Conservation (phyloP, 2,113 vertebrate genomes). For the Micromys minutus region DNA sequence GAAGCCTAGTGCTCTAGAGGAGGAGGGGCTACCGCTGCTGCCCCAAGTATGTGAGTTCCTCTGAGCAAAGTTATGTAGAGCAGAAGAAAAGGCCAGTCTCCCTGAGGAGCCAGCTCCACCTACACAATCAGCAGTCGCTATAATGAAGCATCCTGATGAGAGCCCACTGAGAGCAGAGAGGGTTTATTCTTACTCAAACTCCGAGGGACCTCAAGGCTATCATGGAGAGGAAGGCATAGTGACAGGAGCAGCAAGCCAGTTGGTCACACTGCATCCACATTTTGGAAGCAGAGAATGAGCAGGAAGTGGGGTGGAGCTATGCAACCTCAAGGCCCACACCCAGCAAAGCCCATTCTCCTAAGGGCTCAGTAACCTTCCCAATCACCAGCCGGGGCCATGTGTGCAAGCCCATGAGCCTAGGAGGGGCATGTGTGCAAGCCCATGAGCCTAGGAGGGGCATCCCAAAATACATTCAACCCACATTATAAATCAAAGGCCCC, state of each 20-base stretch:
- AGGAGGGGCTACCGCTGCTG: background rate
- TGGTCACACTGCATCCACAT: no score
- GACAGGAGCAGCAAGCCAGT: background rate
- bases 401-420: background rate
- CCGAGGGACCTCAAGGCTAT: background rate
- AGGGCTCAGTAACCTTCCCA: background rate
- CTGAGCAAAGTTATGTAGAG: background rate
- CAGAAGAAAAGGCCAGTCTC: background rate
- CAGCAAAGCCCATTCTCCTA: no score
- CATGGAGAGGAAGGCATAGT: background rate
- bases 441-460: background rate
- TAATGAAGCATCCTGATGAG: no score
- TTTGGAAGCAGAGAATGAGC: background rate
- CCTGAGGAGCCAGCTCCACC: background rate
- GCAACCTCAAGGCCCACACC: background rate
- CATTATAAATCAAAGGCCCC: background rate
- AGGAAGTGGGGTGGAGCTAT: background rate
- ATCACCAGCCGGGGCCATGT: background rate
- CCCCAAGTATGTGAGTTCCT: background rate
- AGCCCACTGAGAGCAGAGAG: background rate
- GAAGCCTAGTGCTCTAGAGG: background rate
- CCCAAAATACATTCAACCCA: background rate
- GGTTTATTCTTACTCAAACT: background rate
- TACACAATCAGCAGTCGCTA: background rate
- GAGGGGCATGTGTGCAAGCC: no score